A percentile compares a stretch with the other conserved stretches of the same genome.
Evolutionary conservation across 2,888 invertebrate species (phyloP).

Genomic region (Torymus aiolomorphi): DNA sequence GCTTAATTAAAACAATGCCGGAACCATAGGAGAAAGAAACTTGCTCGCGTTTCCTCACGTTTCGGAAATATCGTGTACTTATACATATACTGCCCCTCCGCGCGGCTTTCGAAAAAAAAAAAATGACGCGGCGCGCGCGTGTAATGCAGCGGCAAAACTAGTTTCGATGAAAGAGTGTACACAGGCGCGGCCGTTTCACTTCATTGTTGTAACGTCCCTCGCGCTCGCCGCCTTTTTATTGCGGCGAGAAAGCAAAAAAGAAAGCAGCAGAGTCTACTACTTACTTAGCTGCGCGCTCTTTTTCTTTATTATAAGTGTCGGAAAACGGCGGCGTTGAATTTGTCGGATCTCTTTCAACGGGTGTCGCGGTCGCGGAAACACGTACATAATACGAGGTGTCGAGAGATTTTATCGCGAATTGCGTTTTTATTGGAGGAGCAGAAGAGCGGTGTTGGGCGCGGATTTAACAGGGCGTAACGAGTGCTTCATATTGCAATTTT

Average conservation of each 20-base stretch:
- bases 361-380: too few species aligned
- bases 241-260: conserved; percentile 31
- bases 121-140: conserved; percentile 6
- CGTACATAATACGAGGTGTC: too few species aligned
- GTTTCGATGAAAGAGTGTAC: conserved; percentile 32
- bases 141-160: conserved; percentile 45
- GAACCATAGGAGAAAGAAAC: too few species aligned
- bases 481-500: too few species aligned
- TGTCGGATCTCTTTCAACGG: not conserved
- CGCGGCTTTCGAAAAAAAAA: conserved; percentile 45
- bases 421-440: too few species aligned
- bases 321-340: conserved; percentile 28
- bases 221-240: conserved; percentile 20
- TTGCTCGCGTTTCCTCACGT: not conserved
- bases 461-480: too few species aligned
- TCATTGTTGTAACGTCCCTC: conserved; percentile 37
- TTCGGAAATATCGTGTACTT: not conserved
- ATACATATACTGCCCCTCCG: conserved; percentile 6
- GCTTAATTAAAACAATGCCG: too few species aligned
- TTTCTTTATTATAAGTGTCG: conserved; percentile 1
- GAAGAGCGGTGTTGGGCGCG: too few species aligned
- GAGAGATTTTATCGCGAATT: too few species aligned
- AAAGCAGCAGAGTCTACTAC: conserved; percentile 15
- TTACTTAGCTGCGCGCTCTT: not conserved
- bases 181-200: conserved; percentile 15